These are phyloP conservation scores for Mastigias papua DNA, from an alignment of 30 jellyfish, hydroid and myxozoan genomes.

Conservation along the genomic window DNA sequence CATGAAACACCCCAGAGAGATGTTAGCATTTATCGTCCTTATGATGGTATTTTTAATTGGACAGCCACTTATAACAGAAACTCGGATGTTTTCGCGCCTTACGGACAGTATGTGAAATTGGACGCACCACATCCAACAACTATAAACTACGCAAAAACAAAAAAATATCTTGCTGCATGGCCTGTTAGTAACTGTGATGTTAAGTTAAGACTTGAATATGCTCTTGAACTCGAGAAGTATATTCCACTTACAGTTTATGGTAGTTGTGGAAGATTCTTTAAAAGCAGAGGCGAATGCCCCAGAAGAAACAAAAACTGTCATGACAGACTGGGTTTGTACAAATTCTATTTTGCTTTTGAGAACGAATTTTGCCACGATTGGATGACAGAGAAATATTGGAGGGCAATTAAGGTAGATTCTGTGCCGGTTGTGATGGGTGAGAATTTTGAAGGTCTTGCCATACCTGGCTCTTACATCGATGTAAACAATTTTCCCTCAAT, in stretches of 20 bases:
- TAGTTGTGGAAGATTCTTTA: conserved; percentile 60
- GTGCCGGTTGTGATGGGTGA: conserved; percentile 97
- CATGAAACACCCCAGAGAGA: conserved; percentile 40
- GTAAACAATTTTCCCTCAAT: conserved; percentile 67
- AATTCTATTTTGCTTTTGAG: conserved; percentile 87
- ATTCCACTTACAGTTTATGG: conserved; percentile 86
- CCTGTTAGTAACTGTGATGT: conserved; percentile 84
- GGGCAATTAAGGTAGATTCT: conserved; percentile 50
- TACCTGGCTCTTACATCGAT: conserved; percentile 94
- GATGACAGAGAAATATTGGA: conserved; percentile 85
- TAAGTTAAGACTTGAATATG: conserved; percentile 62
- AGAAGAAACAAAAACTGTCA: conserved; percentile 56
- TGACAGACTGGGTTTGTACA: conserved; percentile 39
- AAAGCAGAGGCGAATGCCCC: conserved; percentile 71
- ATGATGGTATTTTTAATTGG: conserved; percentile 44
- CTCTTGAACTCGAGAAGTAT: conserved; percentile 70
- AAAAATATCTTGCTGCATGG: conserved; percentile 62
- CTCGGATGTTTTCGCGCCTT: conserved; percentile 46
- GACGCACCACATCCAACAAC: background rate
- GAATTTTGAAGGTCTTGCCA: conserved; percentile 52
- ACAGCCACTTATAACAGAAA: conserved; percentile 36
- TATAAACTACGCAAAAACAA: conserved; percentile 5
- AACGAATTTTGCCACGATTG: no score
- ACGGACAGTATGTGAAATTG: background rate
- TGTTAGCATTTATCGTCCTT: background rate